These are phyloP conservation scores for Drosophila tropicalis DNA, from an alignment of 1,140 invertebrate genomes.

Conservation along the genomic window DNA sequence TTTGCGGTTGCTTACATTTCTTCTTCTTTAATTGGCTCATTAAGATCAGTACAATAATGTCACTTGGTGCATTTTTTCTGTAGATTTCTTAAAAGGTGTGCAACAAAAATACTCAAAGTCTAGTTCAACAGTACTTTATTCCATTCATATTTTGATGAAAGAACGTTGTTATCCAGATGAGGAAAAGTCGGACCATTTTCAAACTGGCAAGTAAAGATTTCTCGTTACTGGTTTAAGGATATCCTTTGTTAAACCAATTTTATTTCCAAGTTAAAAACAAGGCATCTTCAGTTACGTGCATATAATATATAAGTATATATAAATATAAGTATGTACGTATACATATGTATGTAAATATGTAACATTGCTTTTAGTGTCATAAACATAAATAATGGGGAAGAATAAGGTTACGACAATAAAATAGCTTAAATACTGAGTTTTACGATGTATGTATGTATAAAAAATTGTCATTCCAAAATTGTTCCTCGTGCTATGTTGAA, in stretches of 20 bases:
- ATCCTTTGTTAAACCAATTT: constrained; percentile 45
- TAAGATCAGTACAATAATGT: no score
- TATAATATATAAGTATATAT: neutral
- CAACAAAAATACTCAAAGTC: no score
- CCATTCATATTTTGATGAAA: no score
- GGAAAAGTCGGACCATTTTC: neutral
- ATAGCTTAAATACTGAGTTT: constrained; percentile 57
- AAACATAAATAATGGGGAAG: neutral
- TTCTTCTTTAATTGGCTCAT: no score
- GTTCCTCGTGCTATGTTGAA: constrained; percentile 30
- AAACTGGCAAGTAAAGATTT: neutral
- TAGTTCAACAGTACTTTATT: no score
- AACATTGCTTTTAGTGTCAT: constrained; percentile 5
- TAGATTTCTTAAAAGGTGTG: no score
- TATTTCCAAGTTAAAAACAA: constrained; percentile 59
- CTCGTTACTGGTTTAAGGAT: neutral
- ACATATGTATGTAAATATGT: no score
- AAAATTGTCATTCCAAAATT: constrained; percentile 73
- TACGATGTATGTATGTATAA: constrained; percentile 24
- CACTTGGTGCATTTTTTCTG: no score
- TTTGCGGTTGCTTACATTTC: no score
- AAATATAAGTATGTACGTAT: constrained; percentile 1
- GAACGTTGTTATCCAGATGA: no score
- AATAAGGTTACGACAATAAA: neutral
- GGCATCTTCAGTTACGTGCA: neutral